These are phyloP conservation scores for Berghia stephanieae DNA, from an alignment of 1,140 invertebrate genomes.

Conservation along the genomic window DNA sequence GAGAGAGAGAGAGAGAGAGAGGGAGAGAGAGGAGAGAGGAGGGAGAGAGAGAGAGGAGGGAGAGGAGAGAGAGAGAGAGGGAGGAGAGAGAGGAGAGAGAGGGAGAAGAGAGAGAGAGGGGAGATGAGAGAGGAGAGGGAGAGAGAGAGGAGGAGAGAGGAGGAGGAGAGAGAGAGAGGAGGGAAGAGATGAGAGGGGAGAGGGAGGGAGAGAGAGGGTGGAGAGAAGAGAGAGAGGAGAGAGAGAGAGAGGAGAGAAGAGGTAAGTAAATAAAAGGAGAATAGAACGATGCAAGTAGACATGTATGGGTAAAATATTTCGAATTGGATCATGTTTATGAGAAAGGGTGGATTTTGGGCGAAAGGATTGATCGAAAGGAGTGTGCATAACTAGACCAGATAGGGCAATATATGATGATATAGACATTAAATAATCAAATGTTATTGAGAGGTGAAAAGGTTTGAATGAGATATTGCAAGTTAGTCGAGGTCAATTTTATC, in stretches of 20 bases:
- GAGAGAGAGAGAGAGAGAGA: background rate
- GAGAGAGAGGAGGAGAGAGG: background rate
- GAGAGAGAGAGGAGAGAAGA: background rate
- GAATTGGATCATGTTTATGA: no score
- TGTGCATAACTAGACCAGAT: no score
- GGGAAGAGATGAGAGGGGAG: slow-evolving; percentile 5
- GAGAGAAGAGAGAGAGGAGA: background rate
- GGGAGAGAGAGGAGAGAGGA: no score
- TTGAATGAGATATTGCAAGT: no score
- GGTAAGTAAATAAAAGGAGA: background rate
- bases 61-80: background rate
- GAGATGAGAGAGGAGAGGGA: background rate
- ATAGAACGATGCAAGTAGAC: no score
- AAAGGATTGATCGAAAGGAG: no score
- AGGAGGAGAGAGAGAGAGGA: background rate
- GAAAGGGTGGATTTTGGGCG: no score
- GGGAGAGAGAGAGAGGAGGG: background rate
- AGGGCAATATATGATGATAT: no score
- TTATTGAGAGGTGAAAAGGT: no score
- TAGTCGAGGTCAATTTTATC: no score
- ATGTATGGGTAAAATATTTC: no score
- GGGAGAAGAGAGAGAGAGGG: background rate
- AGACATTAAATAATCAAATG: no score
- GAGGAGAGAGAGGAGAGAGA: background rate
- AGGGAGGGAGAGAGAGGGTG: background rate